phyloP scores from a whole-genome alignment of 1,140 invertebrate genomes.

The Brachionus paranguensis region DNA sequence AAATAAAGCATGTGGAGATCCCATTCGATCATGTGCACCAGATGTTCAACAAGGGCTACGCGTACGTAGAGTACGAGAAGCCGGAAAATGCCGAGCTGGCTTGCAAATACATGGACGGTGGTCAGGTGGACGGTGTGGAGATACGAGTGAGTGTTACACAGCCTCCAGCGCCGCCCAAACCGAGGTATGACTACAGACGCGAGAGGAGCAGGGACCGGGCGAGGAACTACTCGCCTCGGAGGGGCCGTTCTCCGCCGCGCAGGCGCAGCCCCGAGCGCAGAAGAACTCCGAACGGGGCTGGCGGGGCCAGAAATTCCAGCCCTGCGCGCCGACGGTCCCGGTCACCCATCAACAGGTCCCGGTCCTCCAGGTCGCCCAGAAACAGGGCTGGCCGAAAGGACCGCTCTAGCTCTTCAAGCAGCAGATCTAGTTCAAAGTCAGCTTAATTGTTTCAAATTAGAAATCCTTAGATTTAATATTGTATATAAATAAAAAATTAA shows the following conservation, averaged over 20 bases:
- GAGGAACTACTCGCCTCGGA: conserved; percentile 18
- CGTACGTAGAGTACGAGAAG: conserved; percentile 87
- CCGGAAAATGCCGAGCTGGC: conserved; percentile 93
- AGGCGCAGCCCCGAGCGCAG: neutral
- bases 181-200: neutral
- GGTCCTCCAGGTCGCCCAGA: neutral
- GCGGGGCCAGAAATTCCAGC: neutral
- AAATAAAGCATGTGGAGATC: conserved; percentile 81
- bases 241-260: conserved; percentile 3
- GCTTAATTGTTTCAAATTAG: neutral
- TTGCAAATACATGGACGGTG: conserved; percentile 98
- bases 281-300: neutral
- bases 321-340: neutral
- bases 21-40: conserved; percentile 77
- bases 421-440: neutral
- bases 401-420: neutral
- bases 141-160: conserved; percentile 84
- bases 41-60: conserved; percentile 77
- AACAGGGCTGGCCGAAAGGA: neutral
- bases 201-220: neutral
- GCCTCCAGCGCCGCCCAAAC: conserved; percentile 61
- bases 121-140: conserved; percentile 76
- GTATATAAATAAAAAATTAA: neutral
- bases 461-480: neutral
- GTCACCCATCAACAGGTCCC: neutral